Conservation (phyloP, 2,888 invertebrate genomes). For the Eupithecia subumbrata region DNA sequence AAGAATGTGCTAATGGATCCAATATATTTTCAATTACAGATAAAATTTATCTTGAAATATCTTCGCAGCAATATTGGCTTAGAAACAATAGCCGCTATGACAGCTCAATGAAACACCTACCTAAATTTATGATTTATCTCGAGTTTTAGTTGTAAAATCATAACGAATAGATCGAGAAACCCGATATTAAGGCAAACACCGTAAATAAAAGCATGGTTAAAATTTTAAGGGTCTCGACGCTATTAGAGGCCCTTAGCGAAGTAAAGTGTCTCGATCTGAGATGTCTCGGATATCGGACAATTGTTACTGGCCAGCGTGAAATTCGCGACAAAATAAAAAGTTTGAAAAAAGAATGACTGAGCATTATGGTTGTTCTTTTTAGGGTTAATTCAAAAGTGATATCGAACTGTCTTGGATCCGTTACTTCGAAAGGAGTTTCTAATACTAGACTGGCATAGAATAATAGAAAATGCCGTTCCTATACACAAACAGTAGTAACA, state of each 20-base stretch:
- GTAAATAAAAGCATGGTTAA: constrained; percentile 79
- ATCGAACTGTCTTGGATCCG: neutral
- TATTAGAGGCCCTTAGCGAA: constrained; percentile 79
- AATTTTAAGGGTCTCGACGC: constrained; percentile 78
- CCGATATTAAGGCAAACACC: constrained; percentile 55
- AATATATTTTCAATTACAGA: constrained; percentile 35
- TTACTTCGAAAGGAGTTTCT: neutral
- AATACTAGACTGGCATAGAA: neutral
- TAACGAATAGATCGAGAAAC: constrained; percentile 44
- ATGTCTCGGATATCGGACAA: constrained; percentile 73
- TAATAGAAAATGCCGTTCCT: neutral
- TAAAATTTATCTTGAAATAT: constrained; percentile 32
- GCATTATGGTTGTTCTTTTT: constrained; percentile 28
- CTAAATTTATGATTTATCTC: constrained; percentile 36
- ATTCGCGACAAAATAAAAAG: constrained; percentile 58
- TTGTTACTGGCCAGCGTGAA: constrained; percentile 72
- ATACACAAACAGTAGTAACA: constrained; percentile 39
- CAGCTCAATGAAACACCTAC: constrained; percentile 36
- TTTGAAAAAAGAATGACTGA: constrained; percentile 46
- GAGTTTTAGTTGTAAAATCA: constrained; percentile 40
- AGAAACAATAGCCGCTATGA: constrained; percentile 31
- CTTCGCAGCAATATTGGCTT: constrained; percentile 23
- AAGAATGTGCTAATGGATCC: constrained; percentile 26
- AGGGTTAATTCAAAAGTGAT: constrained; percentile 7
- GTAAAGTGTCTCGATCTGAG: constrained; percentile 57